Base-by-base conservation (phyloP, 2,113 vertebrate genomes). In the Orcinus orca region DNA sequence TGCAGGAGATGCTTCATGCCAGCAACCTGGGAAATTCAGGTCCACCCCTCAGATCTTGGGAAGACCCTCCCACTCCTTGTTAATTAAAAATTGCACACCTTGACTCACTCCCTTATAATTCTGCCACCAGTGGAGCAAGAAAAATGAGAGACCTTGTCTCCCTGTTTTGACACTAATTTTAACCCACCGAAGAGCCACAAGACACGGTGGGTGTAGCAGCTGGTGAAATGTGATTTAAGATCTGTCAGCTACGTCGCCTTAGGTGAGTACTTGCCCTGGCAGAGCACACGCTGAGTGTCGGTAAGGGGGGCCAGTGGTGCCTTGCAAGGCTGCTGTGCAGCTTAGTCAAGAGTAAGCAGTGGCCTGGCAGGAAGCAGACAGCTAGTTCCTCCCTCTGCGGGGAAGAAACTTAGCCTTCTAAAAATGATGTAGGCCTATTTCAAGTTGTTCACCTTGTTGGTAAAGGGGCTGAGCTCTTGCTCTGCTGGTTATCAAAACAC, bases 271-370 rank as follows among this genome's bases (percentile, higher is more conserved):
- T 41, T 33, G 25, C 31, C 73, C 33, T 14, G 31, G 23, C 10
- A 8, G 31, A 36, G 13, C 11, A 8, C 11, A n/a, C 38, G 13
- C 3, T 53, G 11, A 3, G 1, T 11, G 10, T 76, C 25, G 89
- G 31, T 41, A 15, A 21, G 17, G 17, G 18, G 44, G 67, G 82
- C 41, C 41, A 0, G 7, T 14, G 25, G 33, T 10, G 25, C 65
- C 33, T 73, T 1, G 1, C 18, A 29, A 29, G 6, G 2, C 62
- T 0, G 5, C 0, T 5, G 31, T 15, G n/a, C 15, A 4, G 23
- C 18, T 73, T 23, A 77, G 31, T 2, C 21, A 4, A 50, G 79
- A 31, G 10, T 11, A 12, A 44, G 55, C 8, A 11, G 9, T 63
- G 6, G 60, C 12, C 63, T 58, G 9, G 11, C 31, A 6, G 23